Percentiles rank a stretch among this genome's conserved stretches.
Conservation (phyloP, 2,888 invertebrate species). For the Catotricha subobsoleta region DNA sequence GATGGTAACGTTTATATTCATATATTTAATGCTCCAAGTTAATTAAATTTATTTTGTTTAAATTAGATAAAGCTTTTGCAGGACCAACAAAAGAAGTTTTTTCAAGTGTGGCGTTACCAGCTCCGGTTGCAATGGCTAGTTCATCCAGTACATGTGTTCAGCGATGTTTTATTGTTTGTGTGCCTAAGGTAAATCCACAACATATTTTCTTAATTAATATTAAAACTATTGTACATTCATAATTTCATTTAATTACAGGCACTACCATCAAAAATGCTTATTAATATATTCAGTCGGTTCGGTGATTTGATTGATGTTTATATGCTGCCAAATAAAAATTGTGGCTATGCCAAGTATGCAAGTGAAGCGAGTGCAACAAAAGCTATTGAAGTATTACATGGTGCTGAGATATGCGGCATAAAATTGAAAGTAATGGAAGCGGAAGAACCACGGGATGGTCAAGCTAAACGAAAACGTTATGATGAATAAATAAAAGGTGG, state of each 20-base stretch:
- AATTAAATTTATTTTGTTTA: background rate
- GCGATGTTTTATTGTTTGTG: constrained; percentile 46
- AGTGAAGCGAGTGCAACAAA: constrained; percentile 45
- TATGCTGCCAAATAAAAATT: constrained; percentile 73
- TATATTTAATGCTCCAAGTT: background rate
- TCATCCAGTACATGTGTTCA: constrained; percentile 48
- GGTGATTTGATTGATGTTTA: constrained; percentile 81
- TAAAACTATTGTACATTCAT: background rate
- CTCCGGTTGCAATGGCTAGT: constrained; percentile 47
- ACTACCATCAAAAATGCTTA: constrained; percentile 61
- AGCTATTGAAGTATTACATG: constrained; percentile 44
- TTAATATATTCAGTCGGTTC: constrained; percentile 80
- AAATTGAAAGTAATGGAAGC: constrained; percentile 69
- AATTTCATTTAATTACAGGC: constrained; percentile 26
- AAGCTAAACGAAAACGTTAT: constrained; percentile 23
- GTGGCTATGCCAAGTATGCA: constrained; percentile 82
- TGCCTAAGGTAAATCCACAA: constrained; percentile 26
- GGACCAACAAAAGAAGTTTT: constrained; percentile 4
- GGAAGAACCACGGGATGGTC: constrained; percentile 41
- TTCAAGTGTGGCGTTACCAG: constrained; percentile 51
- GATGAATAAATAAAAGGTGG: constrained; percentile 4
- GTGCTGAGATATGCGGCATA: constrained; percentile 72
- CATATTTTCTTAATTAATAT: background rate
- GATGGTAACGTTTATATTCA: background rate
- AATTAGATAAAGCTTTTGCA: background rate